Conservation (phyloP, 1,140 invertebrate genomes). For the Triops longicaudatus region DNA sequence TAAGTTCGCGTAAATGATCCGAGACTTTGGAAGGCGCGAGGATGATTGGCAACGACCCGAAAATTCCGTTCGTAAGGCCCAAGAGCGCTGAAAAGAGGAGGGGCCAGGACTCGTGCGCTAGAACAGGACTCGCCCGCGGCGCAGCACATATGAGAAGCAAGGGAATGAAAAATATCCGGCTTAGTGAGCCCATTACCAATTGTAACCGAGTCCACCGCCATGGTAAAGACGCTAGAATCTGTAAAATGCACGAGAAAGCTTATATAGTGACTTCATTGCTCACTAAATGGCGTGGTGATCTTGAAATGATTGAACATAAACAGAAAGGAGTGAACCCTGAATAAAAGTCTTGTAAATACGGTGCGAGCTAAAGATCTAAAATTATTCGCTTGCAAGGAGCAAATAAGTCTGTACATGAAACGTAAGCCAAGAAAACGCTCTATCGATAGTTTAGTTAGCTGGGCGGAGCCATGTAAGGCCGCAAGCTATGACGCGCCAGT, state of each 20-base stretch:
- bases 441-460: too few relatives aligned
- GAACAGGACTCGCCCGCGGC: slow-evolving; percentile 59
- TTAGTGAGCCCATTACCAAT: slow-evolving; percentile 57
- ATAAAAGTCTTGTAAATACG: too few relatives aligned
- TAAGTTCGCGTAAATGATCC: slow-evolving; percentile 64
- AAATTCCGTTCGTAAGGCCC: slow-evolving; percentile 74
- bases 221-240: slow-evolving; percentile 69
- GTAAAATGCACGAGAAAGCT: slow-evolving; percentile 23
- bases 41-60: slow-evolving; percentile 85
- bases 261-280: too few relatives aligned
- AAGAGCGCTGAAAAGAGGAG: slow-evolving; percentile 57
- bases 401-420: background rate
- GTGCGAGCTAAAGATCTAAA: too few relatives aligned
- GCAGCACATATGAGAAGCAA: slow-evolving; percentile 68
- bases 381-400: too few relatives aligned
- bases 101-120: slow-evolving; percentile 58
- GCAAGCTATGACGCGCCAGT: too few relatives aligned
- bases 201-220: slow-evolving; percentile 70
- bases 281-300: too few relatives aligned
- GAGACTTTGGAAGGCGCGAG: slow-evolving; percentile 71
- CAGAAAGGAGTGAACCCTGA: too few relatives aligned
- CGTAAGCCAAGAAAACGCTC: too few relatives aligned
- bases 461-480: too few relatives aligned
- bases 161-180: slow-evolving; percentile 64
- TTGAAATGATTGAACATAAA: too few relatives aligned